These are phyloP conservation scores for Cyclargus thomasi DNA, from an alignment of 1,140 invertebrate genomes.

Conservation along the genomic window DNA sequence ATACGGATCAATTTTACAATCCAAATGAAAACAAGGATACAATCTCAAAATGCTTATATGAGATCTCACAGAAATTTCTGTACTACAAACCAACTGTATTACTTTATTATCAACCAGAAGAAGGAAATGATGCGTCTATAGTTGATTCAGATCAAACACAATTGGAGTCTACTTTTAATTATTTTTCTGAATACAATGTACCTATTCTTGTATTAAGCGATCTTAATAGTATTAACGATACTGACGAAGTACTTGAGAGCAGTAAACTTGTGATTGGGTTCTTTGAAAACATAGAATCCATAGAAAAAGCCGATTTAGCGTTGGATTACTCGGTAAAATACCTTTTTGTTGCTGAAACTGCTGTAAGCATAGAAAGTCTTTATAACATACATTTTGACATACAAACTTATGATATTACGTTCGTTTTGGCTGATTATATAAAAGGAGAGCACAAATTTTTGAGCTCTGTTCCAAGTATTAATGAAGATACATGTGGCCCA, in stretches of 20 bases:
- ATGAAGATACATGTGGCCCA: constrained; percentile 33
- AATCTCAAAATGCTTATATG: background rate
- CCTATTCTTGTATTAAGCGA: constrained; percentile 22
- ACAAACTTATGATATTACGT: constrained; percentile 32
- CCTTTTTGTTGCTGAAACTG: constrained; percentile 32
- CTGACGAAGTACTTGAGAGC: constrained; percentile 20
- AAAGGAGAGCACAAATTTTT: background rate
- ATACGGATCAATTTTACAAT: background rate
- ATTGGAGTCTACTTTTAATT: background rate
- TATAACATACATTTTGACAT: constrained; percentile 22
- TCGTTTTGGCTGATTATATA: constrained; percentile 26
- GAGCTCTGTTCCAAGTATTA: background rate
- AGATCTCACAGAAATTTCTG: background rate
- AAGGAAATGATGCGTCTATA: background rate
- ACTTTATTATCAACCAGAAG: background rate
- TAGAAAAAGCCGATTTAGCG: constrained; percentile 13
- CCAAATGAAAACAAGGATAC: background rate
- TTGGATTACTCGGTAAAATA: constrained; percentile 33
- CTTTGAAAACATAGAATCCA: constrained; percentile 28
- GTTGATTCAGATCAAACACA: background rate
- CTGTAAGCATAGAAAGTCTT: constrained; percentile 24
- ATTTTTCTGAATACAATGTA: constrained; percentile 13
- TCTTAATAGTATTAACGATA: constrained; percentile 20
- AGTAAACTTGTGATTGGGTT: constrained; percentile 32
- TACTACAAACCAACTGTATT: background rate